A percentile compares a stretch with the other conserved stretches of the same genome.
Conservation (phyloP, 2,113 vertebrate genomes). For the Ochotona princeps region DNA sequence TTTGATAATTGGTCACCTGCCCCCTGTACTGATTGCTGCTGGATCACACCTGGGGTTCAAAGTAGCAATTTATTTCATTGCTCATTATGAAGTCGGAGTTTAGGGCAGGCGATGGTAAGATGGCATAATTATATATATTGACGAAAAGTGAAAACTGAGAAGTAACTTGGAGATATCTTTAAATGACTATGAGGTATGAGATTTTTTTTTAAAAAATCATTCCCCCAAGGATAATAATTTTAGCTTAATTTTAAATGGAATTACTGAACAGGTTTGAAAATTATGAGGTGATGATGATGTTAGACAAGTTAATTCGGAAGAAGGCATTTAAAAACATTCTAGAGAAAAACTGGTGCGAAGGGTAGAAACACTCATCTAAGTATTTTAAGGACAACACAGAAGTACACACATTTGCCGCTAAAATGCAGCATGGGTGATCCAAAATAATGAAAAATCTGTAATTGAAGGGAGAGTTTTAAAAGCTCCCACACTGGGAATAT, state of each 20-base stretch:
- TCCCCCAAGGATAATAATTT: neutral
- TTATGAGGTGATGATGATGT: neutral
- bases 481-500: neutral
- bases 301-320: neutral
- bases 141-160: neutral
- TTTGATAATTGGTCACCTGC: neutral
- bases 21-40: neutral
- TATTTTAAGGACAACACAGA: neutral
- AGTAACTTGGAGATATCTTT: neutral
- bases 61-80: constrained; percentile 7
- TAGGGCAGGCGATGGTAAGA: neutral
- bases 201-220: neutral
- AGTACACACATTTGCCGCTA: neutral
- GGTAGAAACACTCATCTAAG: neutral
- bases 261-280: neutral
- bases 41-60: neutral
- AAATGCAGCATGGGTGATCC: neutral
- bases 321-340: neutral
- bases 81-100: constrained; percentile 31
- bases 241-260: neutral
- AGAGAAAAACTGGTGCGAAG: neutral
- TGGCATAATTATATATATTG: neutral
- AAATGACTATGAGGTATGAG: neutral
- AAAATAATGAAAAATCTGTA: neutral
- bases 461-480: neutral